A percentile compares a stretch with the other conserved stretches of the same genome.
phyloP scores from a whole-genome alignment of 2,888 invertebrate genomes.

The Phrixothrix hirtus region DNA sequence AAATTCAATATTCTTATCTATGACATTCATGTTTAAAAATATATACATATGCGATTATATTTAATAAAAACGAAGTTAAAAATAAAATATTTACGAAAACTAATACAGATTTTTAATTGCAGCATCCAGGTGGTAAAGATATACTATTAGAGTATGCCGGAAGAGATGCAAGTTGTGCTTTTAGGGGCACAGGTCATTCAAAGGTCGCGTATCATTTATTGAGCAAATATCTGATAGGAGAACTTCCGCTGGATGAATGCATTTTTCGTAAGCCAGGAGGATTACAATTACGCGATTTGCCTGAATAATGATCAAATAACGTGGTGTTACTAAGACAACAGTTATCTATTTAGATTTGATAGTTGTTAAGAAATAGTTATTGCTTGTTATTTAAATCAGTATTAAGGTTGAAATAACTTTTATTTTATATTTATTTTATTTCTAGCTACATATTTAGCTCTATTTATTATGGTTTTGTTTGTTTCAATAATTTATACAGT shows the following conservation, averaged over 20 bases:
- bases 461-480: no score
- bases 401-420: no score
- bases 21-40: conserved; percentile 2
- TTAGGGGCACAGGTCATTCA: conserved; percentile 79
- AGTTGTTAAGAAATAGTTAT: no score
- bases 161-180: conserved; percentile 80
- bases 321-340: no score
- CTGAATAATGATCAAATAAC: no score
- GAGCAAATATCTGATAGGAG: conserved; percentile 34
- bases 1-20: no score
- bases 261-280: background rate
- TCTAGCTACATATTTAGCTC: no score
- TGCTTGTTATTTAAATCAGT: no score
- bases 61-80: background rate
- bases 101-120: background rate
- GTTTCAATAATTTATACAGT: no score
- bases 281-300: background rate
- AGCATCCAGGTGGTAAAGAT: conserved; percentile 85
- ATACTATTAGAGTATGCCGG: conserved; percentile 84
- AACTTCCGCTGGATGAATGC: background rate
- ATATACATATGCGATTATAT: no score
- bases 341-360: no score
- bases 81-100: background rate
- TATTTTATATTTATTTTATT: no score
- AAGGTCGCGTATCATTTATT: conserved; percentile 66